Percentiles rank a stretch among this genome's conserved stretches.
phyloP scores from a whole-genome alignment of 2,113 vertebrate genomes.

The Lampris incognitus region DNA sequence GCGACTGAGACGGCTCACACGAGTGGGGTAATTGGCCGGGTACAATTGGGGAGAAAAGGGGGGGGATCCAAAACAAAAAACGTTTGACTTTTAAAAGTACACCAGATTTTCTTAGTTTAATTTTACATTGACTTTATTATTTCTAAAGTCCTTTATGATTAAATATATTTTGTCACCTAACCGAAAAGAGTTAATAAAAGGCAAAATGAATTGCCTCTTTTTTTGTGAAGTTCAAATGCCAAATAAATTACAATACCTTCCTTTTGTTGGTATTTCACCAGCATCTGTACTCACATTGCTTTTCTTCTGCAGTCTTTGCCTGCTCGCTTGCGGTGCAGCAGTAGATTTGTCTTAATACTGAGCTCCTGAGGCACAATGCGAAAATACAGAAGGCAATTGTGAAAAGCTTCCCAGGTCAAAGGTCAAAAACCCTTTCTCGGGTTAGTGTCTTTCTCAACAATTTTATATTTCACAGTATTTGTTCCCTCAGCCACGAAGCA shows the following conservation, averaged over 20 bases:
- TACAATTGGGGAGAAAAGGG: too few relatives aligned
- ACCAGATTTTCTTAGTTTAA: neutral
- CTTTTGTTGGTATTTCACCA: constrained; percentile 21
- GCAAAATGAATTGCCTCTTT: constrained; percentile 23
- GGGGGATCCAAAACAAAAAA: too few relatives aligned
- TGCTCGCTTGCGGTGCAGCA: constrained; percentile 37
- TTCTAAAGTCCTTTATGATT: constrained; percentile 57
- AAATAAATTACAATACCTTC: constrained; percentile 18
- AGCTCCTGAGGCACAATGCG: constrained; percentile 63
- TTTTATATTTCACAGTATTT: constrained; percentile 23
- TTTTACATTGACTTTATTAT: neutral
- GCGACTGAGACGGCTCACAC: too few relatives aligned
- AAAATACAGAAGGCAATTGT: constrained; percentile 65
- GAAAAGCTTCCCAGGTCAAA: constrained; percentile 71
- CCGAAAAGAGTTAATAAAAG: constrained; percentile 43
- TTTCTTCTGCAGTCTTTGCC: constrained; percentile 71
- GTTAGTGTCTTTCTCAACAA: constrained; percentile 24
- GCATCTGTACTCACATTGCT: constrained; percentile 49
- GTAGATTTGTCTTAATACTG: constrained; percentile 60
- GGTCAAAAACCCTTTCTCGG: constrained; percentile 47
- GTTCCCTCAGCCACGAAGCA: neutral
- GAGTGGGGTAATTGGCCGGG: too few relatives aligned
- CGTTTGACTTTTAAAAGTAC: neutral
- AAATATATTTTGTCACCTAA: constrained; percentile 21
- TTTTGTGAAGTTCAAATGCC: constrained; percentile 6